Evolutionary conservation across 2,113 vertebrate genomes (phyloP).

Genomic region (Oenanthe oenanthe): DNA sequence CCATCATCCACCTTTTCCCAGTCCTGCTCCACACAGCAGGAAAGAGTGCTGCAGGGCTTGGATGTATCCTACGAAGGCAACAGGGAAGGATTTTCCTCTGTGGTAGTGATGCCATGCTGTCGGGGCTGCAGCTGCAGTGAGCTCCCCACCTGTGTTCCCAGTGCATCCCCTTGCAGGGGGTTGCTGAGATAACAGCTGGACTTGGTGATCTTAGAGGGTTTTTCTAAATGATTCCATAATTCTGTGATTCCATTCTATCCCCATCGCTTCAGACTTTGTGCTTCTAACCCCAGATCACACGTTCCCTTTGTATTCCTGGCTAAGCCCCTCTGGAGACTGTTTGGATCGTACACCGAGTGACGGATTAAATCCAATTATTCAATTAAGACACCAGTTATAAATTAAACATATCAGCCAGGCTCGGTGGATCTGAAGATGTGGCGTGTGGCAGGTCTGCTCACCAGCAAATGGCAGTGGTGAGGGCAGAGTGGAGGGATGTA

Average conservation of each 20-base stretch:
- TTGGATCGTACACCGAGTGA: neutral
- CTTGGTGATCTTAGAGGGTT: neutral
- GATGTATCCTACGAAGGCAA: neutral
- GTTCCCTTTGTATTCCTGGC: neutral
- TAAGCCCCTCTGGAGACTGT: neutral
- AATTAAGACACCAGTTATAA: slow-evolving; percentile 22
- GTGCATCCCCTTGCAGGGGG: neutral
- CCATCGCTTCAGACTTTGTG: neutral
- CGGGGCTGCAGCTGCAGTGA: fast-evolving
- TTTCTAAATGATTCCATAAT: neutral
- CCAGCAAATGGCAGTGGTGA: neutral
- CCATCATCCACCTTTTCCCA: too few species aligned
- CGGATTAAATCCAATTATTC: slow-evolving; percentile 20
- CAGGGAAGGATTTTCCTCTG: neutral
- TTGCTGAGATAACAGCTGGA: neutral
- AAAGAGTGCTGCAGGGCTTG: neutral
- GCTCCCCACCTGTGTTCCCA: fast-evolving
- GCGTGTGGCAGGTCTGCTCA: neutral
- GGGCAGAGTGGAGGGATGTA: neutral
- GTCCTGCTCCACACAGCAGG: neutral
- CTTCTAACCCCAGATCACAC: neutral
- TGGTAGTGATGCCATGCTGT: neutral
- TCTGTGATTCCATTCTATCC: neutral
- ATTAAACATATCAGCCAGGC: neutral
- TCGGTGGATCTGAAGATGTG: neutral